These are phyloP conservation scores for Styela plicata DNA, from an alignment of 23 tunicate species.

Conservation along the genomic window DNA sequence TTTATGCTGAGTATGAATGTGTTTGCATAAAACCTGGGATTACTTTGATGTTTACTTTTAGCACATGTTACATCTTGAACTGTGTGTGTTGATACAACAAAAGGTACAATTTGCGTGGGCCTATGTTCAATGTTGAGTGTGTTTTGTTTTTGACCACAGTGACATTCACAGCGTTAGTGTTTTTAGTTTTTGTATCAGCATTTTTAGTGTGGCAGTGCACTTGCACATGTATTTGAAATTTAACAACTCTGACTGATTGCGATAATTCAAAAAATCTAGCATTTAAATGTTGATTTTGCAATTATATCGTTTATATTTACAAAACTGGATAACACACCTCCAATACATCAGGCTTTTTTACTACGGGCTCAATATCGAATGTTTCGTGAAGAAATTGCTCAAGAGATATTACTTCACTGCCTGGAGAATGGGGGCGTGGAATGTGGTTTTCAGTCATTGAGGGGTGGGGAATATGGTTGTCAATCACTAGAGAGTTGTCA, in stretches of 20 bases:
- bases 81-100: too few relatives aligned
- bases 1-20: background rate
- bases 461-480: background rate
- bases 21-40: background rate
- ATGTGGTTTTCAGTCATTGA: background rate
- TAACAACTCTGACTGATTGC: background rate
- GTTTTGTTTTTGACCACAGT: too few relatives aligned
- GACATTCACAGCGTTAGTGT: too few relatives aligned
- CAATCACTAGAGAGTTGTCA: background rate
- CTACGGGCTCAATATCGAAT: constrained; percentile 10
- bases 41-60: background rate
- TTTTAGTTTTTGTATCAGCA: too few relatives aligned
- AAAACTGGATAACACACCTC: background rate
- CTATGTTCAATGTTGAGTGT: too few relatives aligned
- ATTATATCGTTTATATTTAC: too few relatives aligned
- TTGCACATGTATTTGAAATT: background rate
- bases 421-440: constrained; percentile 22
- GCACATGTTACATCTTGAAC: too few relatives aligned
- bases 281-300: too few relatives aligned
- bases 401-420: constrained; percentile 55
- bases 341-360: background rate
- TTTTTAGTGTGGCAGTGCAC: too few relatives aligned
- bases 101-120: too few relatives aligned
- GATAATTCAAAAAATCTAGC: background rate
- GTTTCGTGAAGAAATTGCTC: constrained; percentile 53